Base-by-base conservation (phyloP, 2,113 vertebrate genomes). In the Cichladusa arquata region DNA sequence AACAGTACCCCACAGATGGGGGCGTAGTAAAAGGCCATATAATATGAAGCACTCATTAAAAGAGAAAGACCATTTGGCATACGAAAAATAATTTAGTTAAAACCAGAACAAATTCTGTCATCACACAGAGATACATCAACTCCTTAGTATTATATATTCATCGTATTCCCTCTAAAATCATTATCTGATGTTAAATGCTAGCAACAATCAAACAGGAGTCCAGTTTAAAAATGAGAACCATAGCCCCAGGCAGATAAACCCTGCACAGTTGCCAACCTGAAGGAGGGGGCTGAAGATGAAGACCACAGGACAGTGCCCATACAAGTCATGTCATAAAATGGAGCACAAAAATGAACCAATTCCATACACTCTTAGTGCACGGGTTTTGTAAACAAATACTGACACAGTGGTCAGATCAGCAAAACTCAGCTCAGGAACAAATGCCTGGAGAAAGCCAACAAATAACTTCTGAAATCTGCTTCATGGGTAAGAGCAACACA, bases 261-360 rank as follows among this genome's bases (percentile, higher is more conserved):
- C 22, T 26, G 13, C 24, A 19, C 40, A 65, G 28, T 4, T 82
- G 62, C 31, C 36, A 65, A 0, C 14, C 17, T 36, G 61, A 45
- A 47, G 51, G 11, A 2, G 1, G 0, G 24, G 9, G 8, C 5
- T 3, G 2, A 40, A 5, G n/a, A 28, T 14, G 7, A 74, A 91
- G 12, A 36, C 10, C 53, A 42, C 29, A 56, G 44, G 57, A 66
- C 34, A 65, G 28, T 2, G 24, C 22, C 25, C 42, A 50, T 6
- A 7, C 5, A 53, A 64, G 29, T 24, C 3, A 1, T 19, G 25
- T 14, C 44, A 40, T 42, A 20, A 81, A 81, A 38, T 8, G 15
- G 11, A 71, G 15, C 61, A 72, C 22, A 64, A 60, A 76, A 67
- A n/a, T 5, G 28, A 67, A 76, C 48, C 28, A 2, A 53, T 56